A percentile compares a stretch with the other conserved stretches of the same genome.
Conservation (phyloP, 2,113 vertebrate genomes). For the Semicossyphus pulcher region DNA sequence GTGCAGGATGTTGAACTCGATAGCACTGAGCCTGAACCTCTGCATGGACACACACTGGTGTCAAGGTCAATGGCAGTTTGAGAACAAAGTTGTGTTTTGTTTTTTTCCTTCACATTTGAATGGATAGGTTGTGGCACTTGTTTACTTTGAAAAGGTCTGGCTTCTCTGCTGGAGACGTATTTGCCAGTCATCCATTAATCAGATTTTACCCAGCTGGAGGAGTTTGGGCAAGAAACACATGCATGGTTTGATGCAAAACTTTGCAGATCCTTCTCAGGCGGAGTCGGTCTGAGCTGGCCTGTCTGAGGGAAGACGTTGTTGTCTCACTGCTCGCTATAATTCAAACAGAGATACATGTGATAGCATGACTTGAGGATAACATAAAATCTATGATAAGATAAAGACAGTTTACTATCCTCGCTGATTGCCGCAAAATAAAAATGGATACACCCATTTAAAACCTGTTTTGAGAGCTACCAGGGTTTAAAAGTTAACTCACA, state of each 20-base stretch:
- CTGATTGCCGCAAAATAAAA: not conserved
- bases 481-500: not conserved
- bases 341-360: not conserved
- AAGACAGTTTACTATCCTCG: not conserved
- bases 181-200: slow-evolving; percentile 18
- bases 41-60: not conserved
- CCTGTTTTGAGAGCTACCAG: not conserved
- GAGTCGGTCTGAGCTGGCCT: not conserved
- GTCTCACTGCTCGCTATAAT: not conserved
- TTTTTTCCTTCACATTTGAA: slow-evolving; percentile 4
- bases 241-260: not conserved
- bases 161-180: not conserved
- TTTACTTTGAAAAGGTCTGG: slow-evolving; percentile 13
- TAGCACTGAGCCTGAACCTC: no score
- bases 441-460: not conserved
- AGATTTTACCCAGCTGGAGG: slow-evolving; percentile 19
- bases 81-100: slow-evolving; percentile 1
- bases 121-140: slow-evolving; percentile 35
- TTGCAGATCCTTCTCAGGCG: not conserved
- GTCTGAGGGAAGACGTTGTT: not conserved
- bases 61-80: slow-evolving; percentile 16
- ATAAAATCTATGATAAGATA: not conserved
- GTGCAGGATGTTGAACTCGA: no score
- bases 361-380: not conserved
- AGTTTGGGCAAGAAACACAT: slow-evolving; percentile 1